phyloP scores from a whole-genome alignment of 2,888 invertebrate genomes.

The Stenichneumon culpator region DNA sequence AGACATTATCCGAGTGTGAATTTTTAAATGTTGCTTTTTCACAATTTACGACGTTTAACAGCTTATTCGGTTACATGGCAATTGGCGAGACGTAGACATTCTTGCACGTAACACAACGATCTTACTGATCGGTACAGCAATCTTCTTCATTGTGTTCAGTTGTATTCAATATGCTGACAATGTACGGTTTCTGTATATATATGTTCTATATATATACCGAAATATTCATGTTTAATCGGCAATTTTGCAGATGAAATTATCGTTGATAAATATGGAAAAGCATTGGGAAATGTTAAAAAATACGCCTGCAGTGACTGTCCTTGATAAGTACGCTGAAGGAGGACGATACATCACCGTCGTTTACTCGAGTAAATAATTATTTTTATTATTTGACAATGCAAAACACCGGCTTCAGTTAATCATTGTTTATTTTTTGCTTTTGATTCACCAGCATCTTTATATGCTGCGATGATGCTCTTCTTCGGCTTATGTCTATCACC shows the following conservation, averaged over 20 bases:
- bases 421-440: not conserved
- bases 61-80: too few relatives aligned
- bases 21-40: not conserved
- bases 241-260: too few relatives aligned
- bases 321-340: not conserved
- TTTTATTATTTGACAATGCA: not conserved
- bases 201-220: too few relatives aligned
- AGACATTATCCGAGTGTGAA: not conserved
- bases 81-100: too few relatives aligned
- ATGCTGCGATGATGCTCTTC: not conserved
- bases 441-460: not conserved
- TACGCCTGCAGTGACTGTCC: not conserved
- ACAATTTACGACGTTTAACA: not conserved
- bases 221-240: too few relatives aligned
- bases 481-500: not conserved
- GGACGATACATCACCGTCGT: not conserved
- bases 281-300: too few relatives aligned
- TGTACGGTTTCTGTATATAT: too few relatives aligned
- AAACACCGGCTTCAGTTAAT: not conserved
- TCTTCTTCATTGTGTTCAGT: too few relatives aligned
- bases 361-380: not conserved
- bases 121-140: too few relatives aligned
- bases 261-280: too few relatives aligned
- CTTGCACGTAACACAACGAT: too few relatives aligned
- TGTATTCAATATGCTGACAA: too few relatives aligned